phyloP scores from a whole-genome alignment of 2,797 vertebrate species.

The Holocentrus rufus region DNA sequence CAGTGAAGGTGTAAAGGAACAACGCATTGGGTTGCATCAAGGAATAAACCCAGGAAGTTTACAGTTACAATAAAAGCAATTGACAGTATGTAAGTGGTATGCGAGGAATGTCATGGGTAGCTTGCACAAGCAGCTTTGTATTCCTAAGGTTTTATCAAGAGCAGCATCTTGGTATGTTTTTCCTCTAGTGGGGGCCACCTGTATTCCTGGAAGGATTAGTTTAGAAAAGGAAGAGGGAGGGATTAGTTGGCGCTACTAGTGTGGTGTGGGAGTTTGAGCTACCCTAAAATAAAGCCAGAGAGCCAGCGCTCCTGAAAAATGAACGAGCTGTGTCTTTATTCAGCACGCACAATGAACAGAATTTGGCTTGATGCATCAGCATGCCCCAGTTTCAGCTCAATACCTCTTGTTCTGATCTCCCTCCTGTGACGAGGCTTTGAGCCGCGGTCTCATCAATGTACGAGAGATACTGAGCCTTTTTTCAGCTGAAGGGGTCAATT shows the following conservation, averaged over 20 bases:
- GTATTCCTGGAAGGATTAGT: constrained; percentile 74
- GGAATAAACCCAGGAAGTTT: constrained; percentile 30
- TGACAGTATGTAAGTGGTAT: constrained; percentile 34
- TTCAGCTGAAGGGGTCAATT: constrained; percentile 21
- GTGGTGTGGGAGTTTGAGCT: constrained; percentile 41
- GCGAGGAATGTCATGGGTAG: constrained; percentile 18
- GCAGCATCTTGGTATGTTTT: constrained; percentile 59
- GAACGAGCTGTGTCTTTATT: constrained; percentile 46
- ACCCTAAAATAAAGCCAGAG: constrained; percentile 20
- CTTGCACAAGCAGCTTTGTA: constrained; percentile 24
- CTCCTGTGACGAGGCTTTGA: constrained; percentile 6
- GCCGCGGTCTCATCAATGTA: not conserved
- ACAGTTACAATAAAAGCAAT: not conserved
- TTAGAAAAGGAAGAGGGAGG: constrained; percentile 31
- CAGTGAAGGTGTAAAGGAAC: constrained; percentile 48
- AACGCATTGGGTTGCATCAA: constrained; percentile 27
- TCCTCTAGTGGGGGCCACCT: constrained; percentile 60
- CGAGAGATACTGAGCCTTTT: constrained; percentile 1
- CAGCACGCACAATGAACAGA: constrained; percentile 41
- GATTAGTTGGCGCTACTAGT: constrained; percentile 56
- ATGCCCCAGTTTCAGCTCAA: constrained; percentile 54
- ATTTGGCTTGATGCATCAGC: constrained; percentile 40
- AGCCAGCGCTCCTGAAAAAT: constrained; percentile 29
- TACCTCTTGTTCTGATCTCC: constrained; percentile 24
- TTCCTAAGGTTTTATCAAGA: constrained; percentile 41